Base-by-base conservation (phyloP, 2,797 vertebrate genomes). In the Coccyzus lansbergi region DNA sequence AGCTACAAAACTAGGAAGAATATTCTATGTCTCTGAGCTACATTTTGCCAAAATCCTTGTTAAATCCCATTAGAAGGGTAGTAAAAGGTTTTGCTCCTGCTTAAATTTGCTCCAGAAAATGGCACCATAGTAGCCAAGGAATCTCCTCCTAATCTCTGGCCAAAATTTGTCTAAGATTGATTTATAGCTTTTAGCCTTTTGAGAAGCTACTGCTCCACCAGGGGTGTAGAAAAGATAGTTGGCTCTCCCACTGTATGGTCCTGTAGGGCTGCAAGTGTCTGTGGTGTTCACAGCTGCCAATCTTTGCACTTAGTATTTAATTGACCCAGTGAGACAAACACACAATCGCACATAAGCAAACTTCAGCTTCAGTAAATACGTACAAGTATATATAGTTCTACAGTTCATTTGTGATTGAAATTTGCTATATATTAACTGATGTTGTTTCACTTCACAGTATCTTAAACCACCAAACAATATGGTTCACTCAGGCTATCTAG, bases 61-160 rank as follows among this genome's bases (percentile, higher is more conserved):
- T 42, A 65, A 55, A 70, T 60, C 70, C 34, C 33, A 42, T 14
- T 29, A 82, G 31, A 91, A 75, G 15, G 7, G 28, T 13, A 56
- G 18, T 36, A 71, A 71, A 26, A 79, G 26, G 31, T 86, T 89
- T 65, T 18, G 24, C 21, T 13, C 18, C 20, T 29, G 22, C 15
- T 58, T 76, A 72, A 62, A 70, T 71, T 65, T 81, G 42, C 70
- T 76, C 34, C 52, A 76, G 67, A 34, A 94, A 92, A 93, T 38
- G 4, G 84, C 36, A n/a, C 9, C 19, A 5, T 26, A 10, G 13
- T 69, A 62, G 82, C 31, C 31, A 88, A 48, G 24, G 42, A 94
- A 58, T 10, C 12, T 46, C 21, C 29, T 67, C n/a, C 19, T 52
- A 34, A 74, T 36, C 70, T 86, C 25, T 31, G 7, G 28, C 10